These are phyloP conservation scores for Ethmia dodecea DNA, from an alignment of 2,888 invertebrate genomes.

Conservation along the genomic window DNA sequence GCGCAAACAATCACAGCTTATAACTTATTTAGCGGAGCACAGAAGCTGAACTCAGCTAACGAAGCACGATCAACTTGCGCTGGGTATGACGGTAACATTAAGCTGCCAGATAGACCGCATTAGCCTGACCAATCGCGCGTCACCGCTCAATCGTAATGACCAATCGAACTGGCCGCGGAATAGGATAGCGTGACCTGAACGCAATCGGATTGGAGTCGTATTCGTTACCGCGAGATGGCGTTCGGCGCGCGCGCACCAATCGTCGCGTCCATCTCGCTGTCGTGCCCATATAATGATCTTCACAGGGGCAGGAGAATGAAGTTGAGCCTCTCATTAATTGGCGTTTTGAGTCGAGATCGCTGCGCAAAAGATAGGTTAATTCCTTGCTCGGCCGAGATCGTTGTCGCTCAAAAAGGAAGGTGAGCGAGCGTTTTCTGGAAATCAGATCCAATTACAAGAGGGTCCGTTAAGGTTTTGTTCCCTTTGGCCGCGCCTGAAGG, in stretches of 20 bases:
- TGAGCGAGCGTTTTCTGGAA: slow-evolving; percentile 74
- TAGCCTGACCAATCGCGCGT: slow-evolving; percentile 65
- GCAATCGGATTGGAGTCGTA: slow-evolving; percentile 69
- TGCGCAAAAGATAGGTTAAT: slow-evolving; percentile 76
- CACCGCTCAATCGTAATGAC: slow-evolving; percentile 60
- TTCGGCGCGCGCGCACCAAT: slow-evolving; percentile 67
- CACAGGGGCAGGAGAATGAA: slow-evolving; percentile 76
- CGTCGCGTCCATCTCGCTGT: slow-evolving; percentile 75
- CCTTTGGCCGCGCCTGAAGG: slow-evolving; percentile 58
- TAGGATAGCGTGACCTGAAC: slow-evolving; percentile 77
- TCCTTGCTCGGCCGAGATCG: slow-evolving; percentile 71
- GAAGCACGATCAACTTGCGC: slow-evolving; percentile 60
- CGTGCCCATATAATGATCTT: slow-evolving; percentile 78
- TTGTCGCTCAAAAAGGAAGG: slow-evolving; percentile 76
- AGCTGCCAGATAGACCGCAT: slow-evolving; percentile 58
- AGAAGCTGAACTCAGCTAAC: slow-evolving; percentile 67
- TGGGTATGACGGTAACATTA: slow-evolving; percentile 66
- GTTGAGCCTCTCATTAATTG: slow-evolving; percentile 78
- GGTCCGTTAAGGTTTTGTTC: slow-evolving; percentile 73
- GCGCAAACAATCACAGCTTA: slow-evolving; percentile 64
- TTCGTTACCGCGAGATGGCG: slow-evolving; percentile 75
- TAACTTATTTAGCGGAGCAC: slow-evolving; percentile 74
- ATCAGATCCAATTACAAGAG: slow-evolving; percentile 77
- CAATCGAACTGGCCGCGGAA: slow-evolving; percentile 62
- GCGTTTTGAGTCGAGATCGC: slow-evolving; percentile 77